phyloP scores from a whole-genome alignment of 2,888 invertebrate genomes.

The Scaptodrosophila latifasciaeformis region DNA sequence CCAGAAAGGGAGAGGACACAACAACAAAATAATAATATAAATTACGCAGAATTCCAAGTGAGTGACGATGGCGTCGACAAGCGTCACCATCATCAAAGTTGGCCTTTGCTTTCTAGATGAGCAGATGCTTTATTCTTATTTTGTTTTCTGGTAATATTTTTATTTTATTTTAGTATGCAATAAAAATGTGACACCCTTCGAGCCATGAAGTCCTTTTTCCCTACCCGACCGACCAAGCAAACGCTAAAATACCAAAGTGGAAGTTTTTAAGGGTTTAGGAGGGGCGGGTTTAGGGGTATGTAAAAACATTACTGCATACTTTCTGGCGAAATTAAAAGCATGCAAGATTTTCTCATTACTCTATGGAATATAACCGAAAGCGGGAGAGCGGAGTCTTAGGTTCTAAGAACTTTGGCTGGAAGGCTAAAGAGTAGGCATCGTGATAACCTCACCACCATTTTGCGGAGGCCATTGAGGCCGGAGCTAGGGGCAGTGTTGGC shows the following conservation, averaged over 20 bases:
- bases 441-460: neutral
- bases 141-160: slow-evolving; percentile 45
- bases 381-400: no score
- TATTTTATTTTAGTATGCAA: slow-evolving; percentile 56
- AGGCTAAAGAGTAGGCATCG: neutral
- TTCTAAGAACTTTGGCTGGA: slow-evolving; percentile 4
- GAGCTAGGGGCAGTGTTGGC: neutral
- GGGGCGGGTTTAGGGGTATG: neutral
- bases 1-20: slow-evolving; percentile 5
- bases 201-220: neutral
- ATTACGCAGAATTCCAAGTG: slow-evolving; percentile 49
- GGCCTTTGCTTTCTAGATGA: slow-evolving; percentile 22
- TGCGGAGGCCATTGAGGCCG: no score
- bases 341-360: slow-evolving; percentile 54
- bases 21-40: no score
- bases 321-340: slow-evolving; percentile 59
- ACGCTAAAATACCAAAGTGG: no score
- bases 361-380: no score
- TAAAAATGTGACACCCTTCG: slow-evolving; percentile 51
- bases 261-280: no score
- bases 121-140: slow-evolving; percentile 31
- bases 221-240: neutral
- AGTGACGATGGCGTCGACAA: slow-evolving; percentile 28
- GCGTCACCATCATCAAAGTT: neutral
- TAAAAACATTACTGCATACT: slow-evolving; percentile 49